Evolutionary conservation across 2,888 invertebrate genomes (phyloP), one percentile per base, ranked within the genome.

Genomic region (Cryptocephalus primarius): DNA sequence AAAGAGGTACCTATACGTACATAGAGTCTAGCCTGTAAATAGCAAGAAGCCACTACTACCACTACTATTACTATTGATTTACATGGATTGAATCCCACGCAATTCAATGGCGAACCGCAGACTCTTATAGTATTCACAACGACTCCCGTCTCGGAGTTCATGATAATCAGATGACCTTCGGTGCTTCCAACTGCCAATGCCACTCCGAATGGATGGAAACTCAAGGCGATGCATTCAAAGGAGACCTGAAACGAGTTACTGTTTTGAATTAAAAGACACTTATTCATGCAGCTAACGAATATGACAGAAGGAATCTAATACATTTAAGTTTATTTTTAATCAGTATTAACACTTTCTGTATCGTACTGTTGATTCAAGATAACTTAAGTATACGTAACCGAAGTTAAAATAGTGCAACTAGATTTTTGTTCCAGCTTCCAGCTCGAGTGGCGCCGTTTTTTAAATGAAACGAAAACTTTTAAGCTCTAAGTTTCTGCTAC

Each of bases 51-150:
- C n/a, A n/a, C n/a, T n/a, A n/a, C n/a, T n/a, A n/a, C n/a, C n/a
- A 22, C 22, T 22, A 6, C 2, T 22, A 22, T 22, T 22, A 22
- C 22, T 22, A 22, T 6, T 22, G 6, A 2, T 22, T 69, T 71
- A 92, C 92, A 85, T 60, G 90, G 87, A 71, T 90, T 92, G 65
- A 88, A 94, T 41, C 83, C 82, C 47, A 93, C 78, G 60, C 89
- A 90, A 63, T 83, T 90, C 12, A 94, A 75, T 0, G 90, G 88
- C 1, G 89, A 89, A 6, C 88, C 88, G 59, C 90, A 90, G 2
- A 92, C 90, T 60, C 91, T 73, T 8, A 92, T 74, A 0, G 92
- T 90, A 10, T 89, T 81, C 14, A 90, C 85, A 33, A 88, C 85
- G 1, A 85, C 80, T 0, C 93, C 93, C 44, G 85, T 87, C 60